Percentiles rank a stretch among this genome's conserved stretches.
Conservation (phyloP, 1,140 invertebrate genomes). For the Cydia amplana region DNA sequence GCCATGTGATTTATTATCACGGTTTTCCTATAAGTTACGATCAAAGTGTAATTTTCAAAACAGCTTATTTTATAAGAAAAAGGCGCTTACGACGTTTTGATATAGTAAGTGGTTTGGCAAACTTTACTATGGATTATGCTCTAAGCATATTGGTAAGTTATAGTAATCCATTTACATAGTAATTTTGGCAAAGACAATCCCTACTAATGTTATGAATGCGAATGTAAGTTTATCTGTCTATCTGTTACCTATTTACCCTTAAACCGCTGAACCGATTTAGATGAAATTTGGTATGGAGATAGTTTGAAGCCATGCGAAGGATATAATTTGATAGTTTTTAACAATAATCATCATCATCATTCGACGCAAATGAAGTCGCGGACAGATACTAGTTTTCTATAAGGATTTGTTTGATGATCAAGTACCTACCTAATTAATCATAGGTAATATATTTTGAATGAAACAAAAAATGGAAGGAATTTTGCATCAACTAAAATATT, state of each 20-base stretch:
- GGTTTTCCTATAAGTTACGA: background rate
- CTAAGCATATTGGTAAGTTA: conserved; percentile 1
- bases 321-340: too few species aligned
- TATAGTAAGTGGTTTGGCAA: background rate
- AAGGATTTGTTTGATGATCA: too few species aligned
- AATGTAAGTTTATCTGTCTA: background rate
- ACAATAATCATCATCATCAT: too few species aligned
- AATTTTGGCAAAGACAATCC: background rate
- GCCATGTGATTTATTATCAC: background rate
- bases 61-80: background rate
- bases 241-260: background rate
- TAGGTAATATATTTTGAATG: too few species aligned
- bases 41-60: background rate
- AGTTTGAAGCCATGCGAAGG: too few species aligned
- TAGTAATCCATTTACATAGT: background rate
- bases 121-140: background rate
- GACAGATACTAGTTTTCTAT: too few species aligned
- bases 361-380: too few species aligned
- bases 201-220: background rate
- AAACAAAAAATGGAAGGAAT: too few species aligned
- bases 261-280: background rate
- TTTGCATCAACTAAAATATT: too few species aligned
- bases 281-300: background rate
- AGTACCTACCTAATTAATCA: too few species aligned
- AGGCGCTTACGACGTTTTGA: background rate